Percentiles rank a stretch among this genome's conserved stretches.
These are phyloP conservation scores for Cochlearius cochlearius DNA, from an alignment of 2,113 vertebrate species.

Conservation along the genomic window DNA sequence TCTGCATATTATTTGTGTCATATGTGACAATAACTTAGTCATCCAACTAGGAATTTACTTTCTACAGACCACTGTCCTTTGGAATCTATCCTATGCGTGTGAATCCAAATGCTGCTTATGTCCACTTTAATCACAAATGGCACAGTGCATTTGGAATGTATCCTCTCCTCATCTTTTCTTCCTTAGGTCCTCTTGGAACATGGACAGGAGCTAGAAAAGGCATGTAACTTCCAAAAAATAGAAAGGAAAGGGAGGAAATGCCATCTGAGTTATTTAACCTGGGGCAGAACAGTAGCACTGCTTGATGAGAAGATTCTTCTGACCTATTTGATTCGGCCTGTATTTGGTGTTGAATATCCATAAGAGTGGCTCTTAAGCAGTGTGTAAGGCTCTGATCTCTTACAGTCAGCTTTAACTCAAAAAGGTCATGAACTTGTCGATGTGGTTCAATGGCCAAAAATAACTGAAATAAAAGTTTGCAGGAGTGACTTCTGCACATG, in stretches of 20 bases:
- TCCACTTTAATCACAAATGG: not conserved
- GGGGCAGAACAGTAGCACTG: not conserved
- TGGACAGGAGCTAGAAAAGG: not conserved
- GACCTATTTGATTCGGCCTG: not conserved
- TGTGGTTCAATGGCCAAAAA: not conserved
- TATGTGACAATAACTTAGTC: not conserved
- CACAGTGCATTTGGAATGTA: not conserved
- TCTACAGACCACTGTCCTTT: not conserved
- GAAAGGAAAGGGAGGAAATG: not conserved
- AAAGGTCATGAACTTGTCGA: not conserved
- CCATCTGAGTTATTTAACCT: not conserved
- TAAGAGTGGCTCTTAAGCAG: not conserved
- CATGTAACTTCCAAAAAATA: not conserved
- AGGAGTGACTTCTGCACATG: not conserved
- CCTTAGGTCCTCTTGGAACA: not conserved
- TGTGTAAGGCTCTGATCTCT: not conserved
- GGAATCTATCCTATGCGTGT: not conserved
- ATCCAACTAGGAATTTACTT: not conserved
- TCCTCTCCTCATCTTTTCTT: not conserved
- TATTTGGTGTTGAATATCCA: not conserved
- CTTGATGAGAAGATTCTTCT: not conserved
- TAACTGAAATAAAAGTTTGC: not conserved
- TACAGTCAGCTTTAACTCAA: not conserved
- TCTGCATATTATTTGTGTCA: not conserved
- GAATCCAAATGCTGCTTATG: not conserved